Evolutionary conservation across 2,888 invertebrate genomes (phyloP), one percentile per base, ranked within the genome.

Genomic region (Apantesis nais): DNA sequence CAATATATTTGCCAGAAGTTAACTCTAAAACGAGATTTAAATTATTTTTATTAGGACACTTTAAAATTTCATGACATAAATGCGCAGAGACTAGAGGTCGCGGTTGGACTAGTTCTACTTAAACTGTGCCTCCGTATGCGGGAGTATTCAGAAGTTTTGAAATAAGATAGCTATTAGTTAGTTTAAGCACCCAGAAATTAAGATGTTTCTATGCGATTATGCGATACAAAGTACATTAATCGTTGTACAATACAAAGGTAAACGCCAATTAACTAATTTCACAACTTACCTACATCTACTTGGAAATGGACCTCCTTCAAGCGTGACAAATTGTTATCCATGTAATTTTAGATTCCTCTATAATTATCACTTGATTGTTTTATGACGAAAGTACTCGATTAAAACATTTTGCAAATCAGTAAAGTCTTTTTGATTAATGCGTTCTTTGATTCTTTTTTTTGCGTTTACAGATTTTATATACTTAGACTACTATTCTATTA

Each of bases 241-340:
- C 31, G 22, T 55, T 41, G 63, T 63, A 39, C 39, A 29, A 58
- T 29, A 58, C 58, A 7, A 29, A 29, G 58, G 16, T 58, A 29
- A 29, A 58, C 58, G 2, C 29, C 25, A 29, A 58, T 58, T 58
- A 58, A 16, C 29, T 58, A 4, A 58, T 58, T 58, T 58, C 58
- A 58, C 58, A 58, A 58, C 29, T 16, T 58, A 34, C 34, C 34
- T 34, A 25, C 29, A 29, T 29, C 25, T 58, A 29, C 58, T 58
- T 16, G 29, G 58, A 58, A 58, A 8, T 12, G 31, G 29, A 44
- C 22, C 5, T 63, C 22, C 63, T 63, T 63, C 31, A 25, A 58
- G 41, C 66, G 58, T 58, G 66, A 66, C 66, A 58, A 58, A 39
- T 37, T 65, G 52, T 65, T 34, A 19, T 31, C 52, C 31, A n/a